Conservation (phyloP, 2,888 invertebrate species). For the Caenorhabditis macrosperma region DNA sequence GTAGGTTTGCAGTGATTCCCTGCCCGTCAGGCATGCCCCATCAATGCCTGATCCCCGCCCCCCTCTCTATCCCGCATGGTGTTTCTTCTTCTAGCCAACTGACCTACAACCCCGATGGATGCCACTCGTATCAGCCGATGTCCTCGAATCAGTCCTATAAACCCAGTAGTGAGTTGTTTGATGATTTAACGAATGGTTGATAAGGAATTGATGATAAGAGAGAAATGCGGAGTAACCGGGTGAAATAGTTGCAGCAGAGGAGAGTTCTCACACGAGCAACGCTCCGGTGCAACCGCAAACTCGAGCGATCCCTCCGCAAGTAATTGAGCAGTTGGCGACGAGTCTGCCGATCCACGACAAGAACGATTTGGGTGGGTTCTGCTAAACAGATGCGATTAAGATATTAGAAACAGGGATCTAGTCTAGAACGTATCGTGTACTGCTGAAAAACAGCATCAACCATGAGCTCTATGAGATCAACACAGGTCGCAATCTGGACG, state of each 20-base stretch:
- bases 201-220: not conserved
- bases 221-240: not conserved
- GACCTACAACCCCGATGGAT: conserved; percentile 70
- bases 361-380: conserved; percentile 41
- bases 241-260: conserved; percentile 68
- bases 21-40: not conserved
- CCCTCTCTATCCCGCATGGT: conserved; percentile 30
- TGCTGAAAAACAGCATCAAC: too few relatives aligned
- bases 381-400: not conserved
- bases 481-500: too few relatives aligned
- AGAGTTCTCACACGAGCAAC: conserved; percentile 70
- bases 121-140: conserved; percentile 65
- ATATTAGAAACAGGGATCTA: too few relatives aligned
- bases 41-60: not conserved
- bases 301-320: conserved; percentile 63
- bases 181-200: conserved; percentile 14
- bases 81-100: conserved; percentile 63
- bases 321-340: conserved; percentile 61
- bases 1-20: conserved; percentile 62
- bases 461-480: too few relatives aligned
- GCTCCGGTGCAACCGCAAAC: conserved; percentile 57
- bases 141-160: conserved; percentile 65
- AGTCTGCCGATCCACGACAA: conserved; percentile 43
- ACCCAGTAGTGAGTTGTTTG: conserved; percentile 67
- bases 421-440: too few relatives aligned